phyloP scores from a whole-genome alignment of 1,140 invertebrate genomes.

The Anoplolepis gracilipes region DNA sequence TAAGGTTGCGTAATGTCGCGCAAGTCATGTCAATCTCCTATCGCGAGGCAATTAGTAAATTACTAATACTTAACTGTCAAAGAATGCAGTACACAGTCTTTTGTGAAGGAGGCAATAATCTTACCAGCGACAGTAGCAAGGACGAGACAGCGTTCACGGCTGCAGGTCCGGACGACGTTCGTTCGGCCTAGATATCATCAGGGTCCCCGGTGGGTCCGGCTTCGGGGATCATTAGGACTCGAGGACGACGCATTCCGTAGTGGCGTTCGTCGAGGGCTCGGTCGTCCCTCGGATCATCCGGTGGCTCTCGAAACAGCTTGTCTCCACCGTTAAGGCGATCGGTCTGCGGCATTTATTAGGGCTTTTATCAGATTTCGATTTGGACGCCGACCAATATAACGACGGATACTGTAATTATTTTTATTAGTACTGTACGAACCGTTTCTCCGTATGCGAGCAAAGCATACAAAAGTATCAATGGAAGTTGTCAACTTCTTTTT shows the following conservation, averaged over 20 bases:
- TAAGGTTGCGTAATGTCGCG: not conserved
- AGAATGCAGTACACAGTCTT: slow-evolving; percentile 59
- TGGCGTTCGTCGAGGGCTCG: slow-evolving; percentile 28
- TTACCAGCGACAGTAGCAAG: slow-evolving; percentile 56
- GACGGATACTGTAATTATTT: slow-evolving; percentile 77
- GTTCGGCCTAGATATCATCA: slow-evolving; percentile 73
- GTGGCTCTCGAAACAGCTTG: slow-evolving; percentile 63
- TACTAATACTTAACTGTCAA: slow-evolving; percentile 63
- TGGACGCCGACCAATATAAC: slow-evolving; percentile 63
- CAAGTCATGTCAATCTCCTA: slow-evolving; percentile 18
- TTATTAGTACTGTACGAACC: slow-evolving; percentile 71
- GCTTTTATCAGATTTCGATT: slow-evolving; percentile 76
- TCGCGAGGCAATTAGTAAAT: slow-evolving; percentile 55
- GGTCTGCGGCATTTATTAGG: slow-evolving; percentile 73
- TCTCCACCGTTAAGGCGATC: slow-evolving; percentile 56
- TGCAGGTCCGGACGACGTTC: slow-evolving; percentile 51
- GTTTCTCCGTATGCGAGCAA: slow-evolving; percentile 8
- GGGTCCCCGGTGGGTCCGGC: slow-evolving; percentile 66
- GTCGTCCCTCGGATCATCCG: slow-evolving; percentile 67
- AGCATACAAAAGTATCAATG: slow-evolving; percentile 34
- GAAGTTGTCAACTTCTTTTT: not conserved
- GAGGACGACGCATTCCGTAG: slow-evolving; percentile 71
- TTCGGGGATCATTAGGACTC: slow-evolving; percentile 74
- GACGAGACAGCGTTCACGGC: slow-evolving; percentile 6
- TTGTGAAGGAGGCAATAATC: slow-evolving; percentile 36